phyloP scores from a whole-genome alignment of 2,888 invertebrate species.

The Ditula angustiorana region DNA sequence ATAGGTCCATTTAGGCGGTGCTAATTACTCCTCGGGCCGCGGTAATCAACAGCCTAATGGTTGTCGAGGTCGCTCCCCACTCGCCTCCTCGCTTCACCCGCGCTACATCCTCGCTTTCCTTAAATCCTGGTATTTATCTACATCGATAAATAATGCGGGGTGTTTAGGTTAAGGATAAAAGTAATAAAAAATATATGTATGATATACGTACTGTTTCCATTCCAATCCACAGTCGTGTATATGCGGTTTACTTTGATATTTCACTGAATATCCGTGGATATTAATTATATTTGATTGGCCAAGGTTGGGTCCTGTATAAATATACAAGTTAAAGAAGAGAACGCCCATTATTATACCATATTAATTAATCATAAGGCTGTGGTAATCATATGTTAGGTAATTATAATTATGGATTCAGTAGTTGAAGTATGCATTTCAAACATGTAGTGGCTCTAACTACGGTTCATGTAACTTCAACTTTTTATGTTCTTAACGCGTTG shows the following conservation, averaged over 20 bases:
- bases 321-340: neutral
- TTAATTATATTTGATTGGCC: neutral
- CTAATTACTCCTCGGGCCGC: conserved; percentile 72
- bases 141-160: conserved; percentile 36
- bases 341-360: neutral
- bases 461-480: conserved; percentile 28
- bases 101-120: conserved; percentile 49
- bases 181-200: conserved; percentile 18
- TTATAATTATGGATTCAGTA: conserved; percentile 23
- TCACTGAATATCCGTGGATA: neutral
- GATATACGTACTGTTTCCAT: conserved; percentile 27
- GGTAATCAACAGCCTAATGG: conserved; percentile 76
- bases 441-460: conserved; percentile 24
- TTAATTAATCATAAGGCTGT: conserved; percentile 31
- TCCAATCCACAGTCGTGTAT: neutral
- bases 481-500: conserved; percentile 22
- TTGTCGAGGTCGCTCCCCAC: conserved; percentile 54
- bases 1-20: conserved; percentile 76
- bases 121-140: conserved; percentile 46
- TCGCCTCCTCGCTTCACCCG: conserved; percentile 51
- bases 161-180: conserved; percentile 23
- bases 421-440: conserved; percentile 29
- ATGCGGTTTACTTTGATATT: neutral
- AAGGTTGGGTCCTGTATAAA: neutral
- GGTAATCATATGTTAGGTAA: too few species aligned